Percentiles rank a stretch among this genome's conserved stretches.
Evolutionary conservation across 2,888 invertebrate genomes (phyloP).

Genomic region (Rambutsinella grinnellia): DNA sequence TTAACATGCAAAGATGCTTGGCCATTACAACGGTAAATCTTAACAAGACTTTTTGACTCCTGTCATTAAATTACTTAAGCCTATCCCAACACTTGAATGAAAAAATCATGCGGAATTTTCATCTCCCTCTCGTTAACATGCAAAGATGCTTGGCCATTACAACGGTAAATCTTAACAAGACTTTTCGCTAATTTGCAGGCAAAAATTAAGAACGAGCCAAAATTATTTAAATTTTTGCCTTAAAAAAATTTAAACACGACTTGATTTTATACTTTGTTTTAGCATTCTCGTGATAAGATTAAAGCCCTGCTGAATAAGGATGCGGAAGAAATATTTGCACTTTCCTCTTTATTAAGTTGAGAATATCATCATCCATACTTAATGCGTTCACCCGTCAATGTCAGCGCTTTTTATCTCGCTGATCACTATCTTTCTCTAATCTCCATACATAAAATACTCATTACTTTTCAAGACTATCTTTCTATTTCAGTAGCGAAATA

Average conservation of each 20-base stretch:
- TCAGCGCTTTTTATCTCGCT: too few relatives aligned
- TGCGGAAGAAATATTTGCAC: background rate
- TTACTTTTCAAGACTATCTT: background rate
- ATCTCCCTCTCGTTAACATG: background rate
- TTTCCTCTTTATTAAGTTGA: background rate
- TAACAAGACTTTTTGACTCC: background rate
- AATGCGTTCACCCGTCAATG: too few relatives aligned
- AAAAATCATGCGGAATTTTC: background rate
- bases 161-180: background rate
- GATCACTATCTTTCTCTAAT: background rate
- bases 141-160: background rate
- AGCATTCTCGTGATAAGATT: background rate
- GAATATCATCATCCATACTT: too few relatives aligned
- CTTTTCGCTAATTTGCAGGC: background rate
- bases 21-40: background rate
- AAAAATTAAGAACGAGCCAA: constrained; percentile 3
- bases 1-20: background rate
- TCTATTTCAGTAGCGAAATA: constrained; percentile 21
- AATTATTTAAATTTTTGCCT: background rate
- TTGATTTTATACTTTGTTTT: background rate
- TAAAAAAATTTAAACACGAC: background rate
- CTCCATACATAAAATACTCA: background rate
- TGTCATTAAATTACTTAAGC: background rate
- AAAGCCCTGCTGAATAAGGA: background rate
- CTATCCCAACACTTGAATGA: constrained; percentile 9